Conservation (phyloP, 2,113 vertebrate species). For the Catharus minimus region DNA sequence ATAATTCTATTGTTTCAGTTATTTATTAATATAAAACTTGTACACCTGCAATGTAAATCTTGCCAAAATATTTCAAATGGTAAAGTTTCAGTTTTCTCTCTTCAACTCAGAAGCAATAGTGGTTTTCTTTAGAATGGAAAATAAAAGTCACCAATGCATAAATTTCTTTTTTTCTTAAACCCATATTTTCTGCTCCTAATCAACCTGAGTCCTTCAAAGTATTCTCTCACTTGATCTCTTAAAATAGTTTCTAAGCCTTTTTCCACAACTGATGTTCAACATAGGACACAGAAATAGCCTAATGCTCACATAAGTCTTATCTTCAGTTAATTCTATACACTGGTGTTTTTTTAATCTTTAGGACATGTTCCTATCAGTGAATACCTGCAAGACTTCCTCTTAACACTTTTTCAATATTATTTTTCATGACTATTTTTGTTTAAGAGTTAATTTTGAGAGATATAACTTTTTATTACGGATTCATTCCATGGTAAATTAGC, state of each 20-base stretch:
- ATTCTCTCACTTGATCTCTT: conserved; percentile 56
- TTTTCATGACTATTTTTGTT: background rate
- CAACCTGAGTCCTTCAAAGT: conserved; percentile 70
- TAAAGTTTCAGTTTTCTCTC: conserved; percentile 46
- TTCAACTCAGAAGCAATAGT: conserved; percentile 25
- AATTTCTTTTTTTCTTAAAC: conserved; percentile 43
- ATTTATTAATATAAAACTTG: background rate
- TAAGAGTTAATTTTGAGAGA: background rate
- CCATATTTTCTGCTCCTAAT: conserved; percentile 57
- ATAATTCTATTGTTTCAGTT: background rate
- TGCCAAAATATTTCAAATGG: conserved; percentile 12
- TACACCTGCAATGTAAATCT: conserved; percentile 30
- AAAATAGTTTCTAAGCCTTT: conserved; percentile 69
- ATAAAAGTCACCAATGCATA: conserved; percentile 14
- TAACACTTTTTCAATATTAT: background rate
- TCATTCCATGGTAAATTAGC: background rate
- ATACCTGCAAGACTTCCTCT: conserved; percentile 1
- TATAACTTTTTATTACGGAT: background rate
- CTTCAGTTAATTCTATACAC: conserved; percentile 42
- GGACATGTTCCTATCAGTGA: background rate
- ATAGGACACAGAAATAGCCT: conserved; percentile 28
- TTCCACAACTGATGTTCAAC: conserved; percentile 28
- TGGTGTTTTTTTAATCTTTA: background rate
- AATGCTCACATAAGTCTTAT: background rate
- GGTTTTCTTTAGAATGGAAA: conserved; percentile 37